Evolutionary conservation across 2,797 vertebrate genomes (phyloP).

Genomic region (Sebastes minor): DNA sequence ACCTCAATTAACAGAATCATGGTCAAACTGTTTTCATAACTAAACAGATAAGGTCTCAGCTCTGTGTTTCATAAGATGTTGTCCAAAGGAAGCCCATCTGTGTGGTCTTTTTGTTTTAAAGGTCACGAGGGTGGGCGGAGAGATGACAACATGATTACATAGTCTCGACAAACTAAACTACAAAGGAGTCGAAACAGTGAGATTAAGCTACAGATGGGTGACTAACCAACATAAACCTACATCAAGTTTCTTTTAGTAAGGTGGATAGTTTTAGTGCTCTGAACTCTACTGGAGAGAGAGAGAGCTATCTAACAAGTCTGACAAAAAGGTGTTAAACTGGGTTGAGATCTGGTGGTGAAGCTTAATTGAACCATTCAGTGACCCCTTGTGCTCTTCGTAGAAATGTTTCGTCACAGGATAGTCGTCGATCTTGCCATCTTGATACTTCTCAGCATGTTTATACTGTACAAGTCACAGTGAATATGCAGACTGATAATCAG

Average conservation of each 20-base stretch:
- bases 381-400: background rate
- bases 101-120: constrained; percentile 37
- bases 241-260: background rate
- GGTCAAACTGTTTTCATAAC: constrained; percentile 10
- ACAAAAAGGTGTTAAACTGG: background rate
- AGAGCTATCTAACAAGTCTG: background rate
- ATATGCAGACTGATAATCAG: background rate
- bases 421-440: background rate
- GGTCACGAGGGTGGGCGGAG: constrained; percentile 14
- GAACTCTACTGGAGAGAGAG: background rate
- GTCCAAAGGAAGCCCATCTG: constrained; percentile 20
- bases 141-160: constrained; percentile 30
- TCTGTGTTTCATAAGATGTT: background rate
- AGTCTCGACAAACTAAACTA: constrained; percentile 13
- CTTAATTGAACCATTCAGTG: background rate
- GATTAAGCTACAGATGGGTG: background rate
- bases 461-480: background rate
- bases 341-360: background rate
- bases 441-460: background rate
- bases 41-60: background rate
- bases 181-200: background rate
- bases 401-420: background rate
- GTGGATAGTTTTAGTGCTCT: background rate
- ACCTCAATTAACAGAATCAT: background rate
- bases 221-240: background rate